These are phyloP conservation scores for Ceyx margarethae DNA, from an alignment of 2,113 vertebrate species.

Conservation along the genomic window DNA sequence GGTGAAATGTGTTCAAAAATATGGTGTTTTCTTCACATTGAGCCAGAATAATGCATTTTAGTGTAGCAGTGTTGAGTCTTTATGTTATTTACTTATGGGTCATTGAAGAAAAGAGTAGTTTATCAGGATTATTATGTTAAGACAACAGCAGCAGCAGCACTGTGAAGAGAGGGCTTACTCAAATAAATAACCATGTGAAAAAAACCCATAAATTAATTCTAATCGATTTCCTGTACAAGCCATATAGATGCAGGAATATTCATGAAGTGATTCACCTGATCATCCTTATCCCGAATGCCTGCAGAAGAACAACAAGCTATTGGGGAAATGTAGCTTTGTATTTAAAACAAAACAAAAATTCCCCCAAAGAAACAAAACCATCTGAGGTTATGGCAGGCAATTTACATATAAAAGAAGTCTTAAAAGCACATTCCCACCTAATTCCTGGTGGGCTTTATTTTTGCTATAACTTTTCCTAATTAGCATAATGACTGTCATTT, in stretches of 20 bases:
- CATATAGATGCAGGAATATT: not conserved
- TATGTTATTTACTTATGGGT: not conserved
- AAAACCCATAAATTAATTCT: not conserved
- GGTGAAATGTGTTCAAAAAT: not conserved
- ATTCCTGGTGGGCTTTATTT: not conserved
- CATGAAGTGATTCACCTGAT: conserved; percentile 1
- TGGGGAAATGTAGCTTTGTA: not conserved
- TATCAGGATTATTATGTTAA: not conserved
- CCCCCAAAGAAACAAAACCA: not conserved
- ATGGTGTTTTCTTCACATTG: not conserved
- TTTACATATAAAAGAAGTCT: not conserved
- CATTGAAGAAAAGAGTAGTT: not conserved
- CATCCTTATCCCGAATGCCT: not conserved
- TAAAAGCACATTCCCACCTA: not conserved
- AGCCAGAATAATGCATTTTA: not conserved
- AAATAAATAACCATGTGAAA: not conserved
- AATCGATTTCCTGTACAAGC: not conserved
- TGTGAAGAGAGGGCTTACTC: not conserved
- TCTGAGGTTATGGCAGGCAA: not conserved
- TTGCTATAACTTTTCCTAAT: not conserved
- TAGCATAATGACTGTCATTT: not conserved
- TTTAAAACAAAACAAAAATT: not conserved
- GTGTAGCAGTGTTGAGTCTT: not conserved
- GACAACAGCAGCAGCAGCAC: not conserved
- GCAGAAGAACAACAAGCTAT: not conserved